Conservation (phyloP, 1,140 invertebrate genomes). For the Trypoxylus dichotomus region DNA sequence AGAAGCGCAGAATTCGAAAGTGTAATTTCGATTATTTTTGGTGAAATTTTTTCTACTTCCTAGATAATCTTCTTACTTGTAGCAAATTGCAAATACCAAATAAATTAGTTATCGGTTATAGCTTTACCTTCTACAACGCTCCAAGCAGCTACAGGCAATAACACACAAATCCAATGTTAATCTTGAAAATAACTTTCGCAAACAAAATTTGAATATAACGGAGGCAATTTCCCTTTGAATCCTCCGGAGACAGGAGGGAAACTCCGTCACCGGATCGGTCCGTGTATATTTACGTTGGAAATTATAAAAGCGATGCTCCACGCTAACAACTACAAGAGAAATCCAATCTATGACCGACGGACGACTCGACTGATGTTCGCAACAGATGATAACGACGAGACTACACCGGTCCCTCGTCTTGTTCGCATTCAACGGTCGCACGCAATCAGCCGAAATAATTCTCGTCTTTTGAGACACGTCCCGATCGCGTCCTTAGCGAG, state of each 20-base stretch:
- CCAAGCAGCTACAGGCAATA: not conserved
- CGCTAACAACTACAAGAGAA: not conserved
- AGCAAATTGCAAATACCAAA: too few relatives aligned
- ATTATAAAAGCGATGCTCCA: not conserved
- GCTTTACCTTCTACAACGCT: too few relatives aligned
- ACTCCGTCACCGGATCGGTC: not conserved
- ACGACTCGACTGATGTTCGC: constrained; percentile 15
- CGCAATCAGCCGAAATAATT: constrained; percentile 45
- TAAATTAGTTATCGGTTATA: too few relatives aligned
- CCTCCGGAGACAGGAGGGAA: not conserved
- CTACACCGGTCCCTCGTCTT: constrained; percentile 40
- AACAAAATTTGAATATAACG: not conserved
- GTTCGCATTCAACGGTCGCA: constrained; percentile 47
- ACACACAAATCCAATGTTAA: not conserved
- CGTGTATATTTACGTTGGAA: constrained; percentile 16
- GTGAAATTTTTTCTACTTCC: too few relatives aligned
- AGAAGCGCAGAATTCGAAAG: too few relatives aligned
- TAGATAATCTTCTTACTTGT: too few relatives aligned
- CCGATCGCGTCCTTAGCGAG: constrained; percentile 16
- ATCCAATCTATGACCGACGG: constrained; percentile 34
- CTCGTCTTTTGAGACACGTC: constrained; percentile 36
- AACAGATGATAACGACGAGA: constrained; percentile 34
- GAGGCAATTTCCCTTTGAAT: not conserved
- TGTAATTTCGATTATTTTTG: too few relatives aligned
- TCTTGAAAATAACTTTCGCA: not conserved